Evolutionary conservation across 2,113 vertebrate species (phyloP), one percentile per base, ranked within the genome.

Genomic region (Entelurus aequoreus): DNA sequence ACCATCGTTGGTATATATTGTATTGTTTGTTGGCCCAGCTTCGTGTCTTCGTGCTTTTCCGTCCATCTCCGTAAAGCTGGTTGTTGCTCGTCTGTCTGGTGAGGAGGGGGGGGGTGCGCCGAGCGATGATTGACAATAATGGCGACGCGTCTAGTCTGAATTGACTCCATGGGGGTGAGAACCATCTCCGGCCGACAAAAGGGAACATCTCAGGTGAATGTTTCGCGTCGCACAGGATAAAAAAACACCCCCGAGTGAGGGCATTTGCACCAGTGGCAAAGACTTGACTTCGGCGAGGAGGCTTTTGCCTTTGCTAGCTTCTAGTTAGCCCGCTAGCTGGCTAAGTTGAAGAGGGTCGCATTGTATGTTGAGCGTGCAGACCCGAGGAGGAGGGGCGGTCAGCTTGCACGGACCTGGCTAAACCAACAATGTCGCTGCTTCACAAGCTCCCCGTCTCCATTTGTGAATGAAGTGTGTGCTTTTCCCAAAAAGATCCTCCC

Each of bases 51-150:
- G 84, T 76, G 68, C 49, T 69, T 77, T 71, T 60, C 79, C 83
- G 85, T 77, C 21, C 4, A 70, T 16, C 67, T 80, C 77, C 82
- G 80, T 50, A 40, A 13, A 56, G 78, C 77, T 66, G 78, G 83
- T 83, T 85, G 81, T 84, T 83, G 78, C 77, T 86, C 54, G 77
- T 72, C 69, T 65, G 80, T 38, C 55, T 40, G 42, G 4, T 3
- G 16, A 10, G n/a, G 55, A 55, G 53, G 53, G 53, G 21, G 3
- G 21, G 40, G 7, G 42, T 3, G 42, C 42, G 3, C 42, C 42
- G 11, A 65, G 65, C 62, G 78, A 63, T 77, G 87, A 90, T 87
- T 90, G 88, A 90, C 85, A 87, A 88, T 89, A 90, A 91, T 90
- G 89, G 90, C 89, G 90, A 87, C 86, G 75, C 84, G 76, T 76